Evolutionary conservation across 1,140 invertebrate species (phyloP), one percentile per base, ranked within the genome.

Genomic region (Propsilocerus akamusi): DNA sequence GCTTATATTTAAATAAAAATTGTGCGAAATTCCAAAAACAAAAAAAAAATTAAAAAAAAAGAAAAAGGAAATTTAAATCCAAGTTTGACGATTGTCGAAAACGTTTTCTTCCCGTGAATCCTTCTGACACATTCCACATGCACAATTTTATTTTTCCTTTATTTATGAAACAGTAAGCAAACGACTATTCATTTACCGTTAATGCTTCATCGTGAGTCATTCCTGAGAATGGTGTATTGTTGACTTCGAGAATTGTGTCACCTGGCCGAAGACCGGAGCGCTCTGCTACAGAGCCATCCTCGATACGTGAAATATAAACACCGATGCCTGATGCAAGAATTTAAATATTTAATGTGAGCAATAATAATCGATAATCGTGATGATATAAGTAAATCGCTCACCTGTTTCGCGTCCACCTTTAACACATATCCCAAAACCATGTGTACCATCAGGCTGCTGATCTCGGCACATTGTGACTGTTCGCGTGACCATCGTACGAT

Each of bases 241-340:
- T 90, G 52, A 88, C 86, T 68, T 89, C 83, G 55, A 90, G 72
- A 60, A 91, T 89, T 59, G 86, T 86, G 72, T 92, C 86, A 53
- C 86, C 86, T 53, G 85, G 83, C 58, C 83, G 75, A 49, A 91
- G 70, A 54, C 86, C 86, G 54, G 81, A 81, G 52, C 83, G 72
- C 63, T 89, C 85, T 48, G 86, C 86, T 51, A 88, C 78, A 57
- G 85, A 88, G 50, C 83, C 83, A 60, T 87, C 84, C 63, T 88
- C 85, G 53, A 89, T 83, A 55, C 85, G 69, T 55, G 86, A 89
- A 65, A 89, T 87, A 68, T 88, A 89, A 57, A 90, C 85, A 59
- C 85, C 84, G 54, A 84, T 78, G 57, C 83, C 83, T 85, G 69
- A 54, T 67, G 71, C 63, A 67, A 8, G 34, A n/a, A n/a, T n/a